Conservation (phyloP, 1,140 invertebrate species). For the Kradibia gibbosae region DNA sequence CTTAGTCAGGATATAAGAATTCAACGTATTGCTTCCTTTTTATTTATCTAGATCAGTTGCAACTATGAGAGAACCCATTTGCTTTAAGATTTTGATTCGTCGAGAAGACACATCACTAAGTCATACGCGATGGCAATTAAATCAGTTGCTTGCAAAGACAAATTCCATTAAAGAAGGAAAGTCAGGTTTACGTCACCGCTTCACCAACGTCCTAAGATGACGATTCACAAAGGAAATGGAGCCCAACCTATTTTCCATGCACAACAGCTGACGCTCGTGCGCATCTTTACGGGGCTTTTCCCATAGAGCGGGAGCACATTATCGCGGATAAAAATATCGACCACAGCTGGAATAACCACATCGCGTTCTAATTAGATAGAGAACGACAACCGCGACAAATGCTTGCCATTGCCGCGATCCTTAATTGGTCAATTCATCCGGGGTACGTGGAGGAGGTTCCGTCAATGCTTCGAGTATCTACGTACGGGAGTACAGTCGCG, state of each 20-base stretch:
- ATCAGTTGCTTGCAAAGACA: no score
- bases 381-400: constrained; percentile 45
- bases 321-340: constrained; percentile 34
- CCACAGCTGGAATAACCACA: not conserved
- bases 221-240: no score
- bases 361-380: constrained; percentile 48
- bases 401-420: constrained; percentile 19
- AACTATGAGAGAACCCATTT: no score
- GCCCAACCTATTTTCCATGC: not conserved
- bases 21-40: no score
- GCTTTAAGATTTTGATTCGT: no score
- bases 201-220: no score
- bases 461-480: not conserved
- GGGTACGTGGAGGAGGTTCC: not conserved
- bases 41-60: no score
- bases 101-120: no score
- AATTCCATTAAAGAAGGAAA: no score
- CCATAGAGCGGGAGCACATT: constrained; percentile 1
- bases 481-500: not conserved
- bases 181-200: no score
- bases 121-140: no score
- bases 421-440: constrained; percentile 52
- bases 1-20: no score
- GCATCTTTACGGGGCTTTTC: constrained; percentile 10
- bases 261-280: not conserved